Evolutionary conservation across 2,113 vertebrate genomes (phyloP), one percentile per base, ranked within the genome.

Genomic region (Dipodomys ordii): DNA sequence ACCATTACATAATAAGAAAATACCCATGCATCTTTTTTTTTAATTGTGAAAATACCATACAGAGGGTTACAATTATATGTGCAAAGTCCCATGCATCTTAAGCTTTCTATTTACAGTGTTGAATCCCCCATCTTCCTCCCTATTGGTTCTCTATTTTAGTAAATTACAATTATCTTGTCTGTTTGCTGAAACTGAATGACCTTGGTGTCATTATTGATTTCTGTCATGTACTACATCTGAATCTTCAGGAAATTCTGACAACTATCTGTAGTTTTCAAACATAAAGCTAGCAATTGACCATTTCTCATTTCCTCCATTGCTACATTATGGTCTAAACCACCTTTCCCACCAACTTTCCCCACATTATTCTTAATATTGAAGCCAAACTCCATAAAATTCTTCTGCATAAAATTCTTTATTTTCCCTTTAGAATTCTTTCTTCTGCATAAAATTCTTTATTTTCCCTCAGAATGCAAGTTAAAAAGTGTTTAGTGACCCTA

Each of bases 171-270:
- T 91, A 19, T 90, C 19, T 83, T 94, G 32, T 94, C 60, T 68
- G 27, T 83, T 88, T 88, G 39, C 74, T 91, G 69, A 88, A 86
- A 69, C 64, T 86, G 74, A 88, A 82, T 91, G 91, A 88, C 84
- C 32, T 62, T 44, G 35, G 60, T 85, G 68, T 88, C 64, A 22
- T 84, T 84, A 64, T 16, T 88, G 84, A 77, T 88, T 93, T 89
- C 77, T 86, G 57, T 73, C 22, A 72, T 3, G 30, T 65, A 5
- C 28, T 64, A 49, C 25, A 65, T 87, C 77, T 96, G 60, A 82
- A 68, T 96, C 85, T 92, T 49, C 57, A 92, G 73, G 88, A 96
- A 74, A 67, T 83, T 27, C 32, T 84, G 49, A 13, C 49, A 53
- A n/a, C 22, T 87, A 30, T 79, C 39, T 74, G 3, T 88, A 84